A percentile compares a stretch with the other conserved stretches of the same genome.
phyloP scores from a whole-genome alignment of 2,113 vertebrate species.

The Oncorhynchus tshawytscha region DNA sequence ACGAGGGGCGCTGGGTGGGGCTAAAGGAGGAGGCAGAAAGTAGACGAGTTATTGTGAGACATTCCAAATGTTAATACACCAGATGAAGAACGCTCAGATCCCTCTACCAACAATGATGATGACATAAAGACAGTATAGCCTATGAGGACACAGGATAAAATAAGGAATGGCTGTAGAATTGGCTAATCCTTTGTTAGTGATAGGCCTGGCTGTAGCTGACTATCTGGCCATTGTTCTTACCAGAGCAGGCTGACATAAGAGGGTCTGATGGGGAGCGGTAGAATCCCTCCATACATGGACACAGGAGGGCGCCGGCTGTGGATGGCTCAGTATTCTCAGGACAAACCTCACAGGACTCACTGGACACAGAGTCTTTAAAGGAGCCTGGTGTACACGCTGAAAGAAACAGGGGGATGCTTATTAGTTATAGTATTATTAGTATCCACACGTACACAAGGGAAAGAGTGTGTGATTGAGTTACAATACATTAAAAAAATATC shows the following conservation, averaged over 20 bases:
- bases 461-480: constrained; percentile 51
- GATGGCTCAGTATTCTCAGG: constrained; percentile 80
- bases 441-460: constrained; percentile 55
- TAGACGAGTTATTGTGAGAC: constrained; percentile 27
- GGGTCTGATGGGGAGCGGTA: constrained; percentile 78
- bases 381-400: constrained; percentile 83
- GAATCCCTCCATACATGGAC: constrained; percentile 82
- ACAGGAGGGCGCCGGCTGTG: constrained; percentile 64
- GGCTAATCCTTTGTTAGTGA: not conserved
- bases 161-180: no score
- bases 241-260: constrained; percentile 75
- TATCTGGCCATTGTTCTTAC: constrained; percentile 63
- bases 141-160: no score
- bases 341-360: constrained; percentile 73
- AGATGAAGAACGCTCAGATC: not conserved
- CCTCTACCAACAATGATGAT: not conserved
- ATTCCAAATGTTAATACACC: not conserved
- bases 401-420: constrained; percentile 29
- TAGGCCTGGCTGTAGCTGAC: not conserved
- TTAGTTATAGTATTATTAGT: constrained; percentile 28
- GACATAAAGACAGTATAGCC: no score
- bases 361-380: constrained; percentile 78
- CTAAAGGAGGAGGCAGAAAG: constrained; percentile 60
- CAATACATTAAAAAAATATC: constrained; percentile 51
- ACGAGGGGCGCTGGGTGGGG: constrained; percentile 81